These are phyloP conservation scores for Ooceraea biroi DNA, from an alignment of 1,140 invertebrate genomes.

Conservation along the genomic window DNA sequence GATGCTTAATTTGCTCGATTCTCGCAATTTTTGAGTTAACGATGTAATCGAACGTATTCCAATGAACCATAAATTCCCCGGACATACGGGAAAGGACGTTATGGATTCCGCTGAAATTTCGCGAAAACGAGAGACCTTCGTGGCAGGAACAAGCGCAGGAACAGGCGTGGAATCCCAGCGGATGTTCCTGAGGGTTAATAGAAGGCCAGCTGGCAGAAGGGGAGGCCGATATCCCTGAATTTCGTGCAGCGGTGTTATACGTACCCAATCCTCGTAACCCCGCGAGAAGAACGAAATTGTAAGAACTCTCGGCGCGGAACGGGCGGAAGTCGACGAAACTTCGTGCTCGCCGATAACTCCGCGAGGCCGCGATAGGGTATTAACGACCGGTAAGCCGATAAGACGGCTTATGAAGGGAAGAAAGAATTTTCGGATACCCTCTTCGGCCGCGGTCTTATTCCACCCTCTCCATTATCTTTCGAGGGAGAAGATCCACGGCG, in stretches of 20 bases:
- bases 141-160: neutral
- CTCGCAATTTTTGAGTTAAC: neutral
- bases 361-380: constrained; percentile 49
- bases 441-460: constrained; percentile 9
- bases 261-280: constrained; percentile 4
- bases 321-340: constrained; percentile 48
- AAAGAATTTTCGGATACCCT: constrained; percentile 58
- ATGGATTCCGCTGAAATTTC: neutral
- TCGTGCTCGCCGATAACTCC: constrained; percentile 51
- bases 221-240: constrained; percentile 22
- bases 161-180: constrained; percentile 17
- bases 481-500: neutral
- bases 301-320: constrained; percentile 38
- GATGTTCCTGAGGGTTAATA: constrained; percentile 35
- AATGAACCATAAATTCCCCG: neutral
- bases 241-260: constrained; percentile 27
- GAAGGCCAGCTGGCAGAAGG: neutral
- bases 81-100: neutral
- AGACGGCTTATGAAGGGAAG: constrained; percentile 66
- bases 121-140: constrained; percentile 1
- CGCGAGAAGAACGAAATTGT: constrained; percentile 38
- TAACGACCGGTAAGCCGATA: constrained; percentile 74
- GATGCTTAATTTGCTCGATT: too few relatives aligned
- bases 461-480: constrained; percentile 15
- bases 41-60: neutral